phyloP scores from a whole-genome alignment of 2,797 vertebrate genomes.

The Bucorvus abyssinicus region DNA sequence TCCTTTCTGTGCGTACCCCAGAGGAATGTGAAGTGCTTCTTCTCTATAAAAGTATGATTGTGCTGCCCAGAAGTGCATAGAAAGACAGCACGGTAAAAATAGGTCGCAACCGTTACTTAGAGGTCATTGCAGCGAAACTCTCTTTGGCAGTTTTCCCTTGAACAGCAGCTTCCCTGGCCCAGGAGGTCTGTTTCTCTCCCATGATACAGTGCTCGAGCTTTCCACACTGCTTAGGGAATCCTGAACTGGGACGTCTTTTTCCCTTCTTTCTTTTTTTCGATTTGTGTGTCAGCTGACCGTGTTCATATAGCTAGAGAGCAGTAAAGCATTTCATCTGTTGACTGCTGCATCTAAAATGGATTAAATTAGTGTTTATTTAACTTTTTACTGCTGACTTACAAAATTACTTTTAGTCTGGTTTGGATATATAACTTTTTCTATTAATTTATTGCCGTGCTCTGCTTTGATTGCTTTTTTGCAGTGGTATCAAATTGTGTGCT shows the following conservation, averaged over 20 bases:
- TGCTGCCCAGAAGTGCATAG: background rate
- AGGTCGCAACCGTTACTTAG: background rate
- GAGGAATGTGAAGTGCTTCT: background rate
- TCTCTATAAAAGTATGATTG: background rate
- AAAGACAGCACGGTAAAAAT: background rate
- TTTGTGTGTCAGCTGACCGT: background rate
- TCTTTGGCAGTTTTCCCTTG: background rate
- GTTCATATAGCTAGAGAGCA: constrained; percentile 1
- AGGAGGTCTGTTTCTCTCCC: background rate
- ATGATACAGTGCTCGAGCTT: background rate
- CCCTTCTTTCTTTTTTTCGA: background rate
- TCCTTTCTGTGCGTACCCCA: background rate
- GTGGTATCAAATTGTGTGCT: constrained; percentile 40
- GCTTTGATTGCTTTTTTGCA: constrained; percentile 70
- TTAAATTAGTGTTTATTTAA: constrained; percentile 64
- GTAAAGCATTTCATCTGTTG: constrained; percentile 36
- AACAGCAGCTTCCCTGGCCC: background rate
- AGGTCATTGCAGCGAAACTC: background rate
- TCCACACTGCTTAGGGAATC: background rate
- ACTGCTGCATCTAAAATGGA: constrained; percentile 43
- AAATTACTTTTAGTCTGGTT: constrained; percentile 65
- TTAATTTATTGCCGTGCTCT: constrained; percentile 62
- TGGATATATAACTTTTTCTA: constrained; percentile 61
- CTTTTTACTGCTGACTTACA: constrained; percentile 62
- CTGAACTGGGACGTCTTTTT: background rate